Evolutionary conservation across 2,797 vertebrate species (phyloP).

Genomic region (Leptoclinus maculatus): DNA sequence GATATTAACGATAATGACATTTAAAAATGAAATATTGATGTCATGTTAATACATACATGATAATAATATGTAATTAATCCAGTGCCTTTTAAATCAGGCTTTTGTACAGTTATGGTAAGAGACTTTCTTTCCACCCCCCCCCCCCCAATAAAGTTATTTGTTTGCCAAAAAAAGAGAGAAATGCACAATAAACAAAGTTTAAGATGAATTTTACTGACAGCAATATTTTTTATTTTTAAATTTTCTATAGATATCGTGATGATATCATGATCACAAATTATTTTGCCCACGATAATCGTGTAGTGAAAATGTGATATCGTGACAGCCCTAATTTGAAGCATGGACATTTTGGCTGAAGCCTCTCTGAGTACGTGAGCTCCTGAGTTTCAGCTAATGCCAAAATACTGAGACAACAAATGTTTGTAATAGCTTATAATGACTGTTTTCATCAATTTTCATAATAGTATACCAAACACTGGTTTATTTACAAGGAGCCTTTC

Average conservation of each 20-base stretch:
- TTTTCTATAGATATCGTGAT: not conserved
- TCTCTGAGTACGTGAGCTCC: not conserved
- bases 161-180: not conserved
- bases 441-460: slow-evolving; percentile 6
- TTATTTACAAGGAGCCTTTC: slow-evolving; percentile 23
- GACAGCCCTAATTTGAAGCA: not conserved
- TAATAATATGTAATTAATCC: not conserved
- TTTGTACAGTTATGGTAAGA: not conserved
- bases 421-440: slow-evolving; percentile 16
- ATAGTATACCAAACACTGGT: not conserved
- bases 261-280: too few species aligned
- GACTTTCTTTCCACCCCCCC: not conserved
- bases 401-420: not conserved
- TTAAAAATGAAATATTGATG: not conserved
- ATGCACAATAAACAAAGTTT: not conserved
- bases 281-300: not conserved
- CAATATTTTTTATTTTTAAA: not conserved
- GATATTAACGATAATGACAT: not conserved
- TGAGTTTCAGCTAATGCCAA: not conserved
- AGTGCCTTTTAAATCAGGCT: not conserved
- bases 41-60: not conserved
- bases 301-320: not conserved
- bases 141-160: not conserved
- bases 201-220: not conserved
- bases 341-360: not conserved